These are phyloP conservation scores for Rhinoptilus africanus DNA, from an alignment of 2,113 vertebrate species.

Conservation along the genomic window DNA sequence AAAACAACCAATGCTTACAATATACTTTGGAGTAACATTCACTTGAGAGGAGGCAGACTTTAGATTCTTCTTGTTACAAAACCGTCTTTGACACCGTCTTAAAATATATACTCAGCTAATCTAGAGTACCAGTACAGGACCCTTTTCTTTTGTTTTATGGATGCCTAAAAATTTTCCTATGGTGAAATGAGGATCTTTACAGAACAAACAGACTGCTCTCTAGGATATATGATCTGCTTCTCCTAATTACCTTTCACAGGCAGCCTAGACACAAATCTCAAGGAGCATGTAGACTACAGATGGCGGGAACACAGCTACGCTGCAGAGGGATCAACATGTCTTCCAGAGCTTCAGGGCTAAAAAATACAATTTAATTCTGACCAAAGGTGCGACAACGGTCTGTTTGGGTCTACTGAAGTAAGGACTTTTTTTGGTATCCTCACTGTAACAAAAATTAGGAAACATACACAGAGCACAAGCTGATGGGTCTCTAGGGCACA, in stretches of 20 bases:
- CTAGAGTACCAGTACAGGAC: background rate
- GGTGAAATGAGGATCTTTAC: background rate
- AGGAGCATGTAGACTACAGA: background rate
- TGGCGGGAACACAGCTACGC: background rate
- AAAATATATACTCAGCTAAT: background rate
- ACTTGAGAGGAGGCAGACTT: background rate
- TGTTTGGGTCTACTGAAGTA: background rate
- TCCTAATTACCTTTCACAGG: background rate
- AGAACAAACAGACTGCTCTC: background rate
- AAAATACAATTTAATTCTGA: background rate
- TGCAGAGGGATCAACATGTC: background rate
- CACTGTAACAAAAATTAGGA: background rate
- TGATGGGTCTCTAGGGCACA: background rate
- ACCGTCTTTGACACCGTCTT: background rate
- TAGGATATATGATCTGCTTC: background rate
- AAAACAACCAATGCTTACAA: background rate
- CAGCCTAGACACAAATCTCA: background rate
- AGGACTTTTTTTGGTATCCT: background rate
- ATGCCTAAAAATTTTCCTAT: background rate
- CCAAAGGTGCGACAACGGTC: background rate
- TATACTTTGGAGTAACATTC: background rate
- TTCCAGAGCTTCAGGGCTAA: background rate
- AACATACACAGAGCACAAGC: background rate
- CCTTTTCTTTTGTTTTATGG: background rate
- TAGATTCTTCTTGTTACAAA: background rate